A percentile compares a stretch with the other conserved stretches of the same genome.
These are phyloP conservation scores for Hippocampus guttulatus DNA, from an alignment of 2,113 vertebrate genomes.

Conservation along the genomic window DNA sequence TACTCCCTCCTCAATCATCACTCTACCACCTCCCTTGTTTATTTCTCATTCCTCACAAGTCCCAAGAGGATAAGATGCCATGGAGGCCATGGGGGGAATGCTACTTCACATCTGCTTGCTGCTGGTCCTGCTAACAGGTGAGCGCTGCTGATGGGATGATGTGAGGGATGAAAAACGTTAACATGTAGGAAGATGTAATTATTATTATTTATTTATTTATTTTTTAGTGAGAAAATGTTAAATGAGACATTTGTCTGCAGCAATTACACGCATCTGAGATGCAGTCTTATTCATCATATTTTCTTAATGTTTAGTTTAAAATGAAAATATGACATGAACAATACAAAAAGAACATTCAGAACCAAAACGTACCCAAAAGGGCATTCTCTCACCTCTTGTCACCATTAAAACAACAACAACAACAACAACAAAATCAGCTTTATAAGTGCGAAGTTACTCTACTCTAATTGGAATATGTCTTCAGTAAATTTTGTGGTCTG, in stretches of 20 bases:
- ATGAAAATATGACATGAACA: background rate
- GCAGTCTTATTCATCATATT: background rate
- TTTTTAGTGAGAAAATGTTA: background rate
- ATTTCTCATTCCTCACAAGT: constrained; percentile 52
- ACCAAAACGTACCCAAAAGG: no score
- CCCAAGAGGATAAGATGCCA: constrained; percentile 65
- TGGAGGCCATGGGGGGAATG: constrained; percentile 57
- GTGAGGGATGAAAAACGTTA: background rate
- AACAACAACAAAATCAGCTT: background rate
- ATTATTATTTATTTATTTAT: no score
- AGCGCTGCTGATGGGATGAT: constrained; percentile 27
- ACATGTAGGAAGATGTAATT: background rate
- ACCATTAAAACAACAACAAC: background rate
- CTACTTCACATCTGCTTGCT: constrained; percentile 41
- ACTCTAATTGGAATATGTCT: background rate
- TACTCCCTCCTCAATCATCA: constrained; percentile 47
- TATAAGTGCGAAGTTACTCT: background rate
- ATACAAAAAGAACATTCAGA: no score
- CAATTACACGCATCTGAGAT: background rate
- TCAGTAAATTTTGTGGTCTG: background rate
- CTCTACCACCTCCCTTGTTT: constrained; percentile 25
- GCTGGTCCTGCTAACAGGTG: constrained; percentile 65
- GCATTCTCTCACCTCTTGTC: background rate
- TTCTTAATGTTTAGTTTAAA: background rate
- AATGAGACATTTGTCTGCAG: background rate